These are phyloP conservation scores for Diprion similis DNA, from an alignment of 1,140 invertebrate genomes.

Conservation along the genomic window DNA sequence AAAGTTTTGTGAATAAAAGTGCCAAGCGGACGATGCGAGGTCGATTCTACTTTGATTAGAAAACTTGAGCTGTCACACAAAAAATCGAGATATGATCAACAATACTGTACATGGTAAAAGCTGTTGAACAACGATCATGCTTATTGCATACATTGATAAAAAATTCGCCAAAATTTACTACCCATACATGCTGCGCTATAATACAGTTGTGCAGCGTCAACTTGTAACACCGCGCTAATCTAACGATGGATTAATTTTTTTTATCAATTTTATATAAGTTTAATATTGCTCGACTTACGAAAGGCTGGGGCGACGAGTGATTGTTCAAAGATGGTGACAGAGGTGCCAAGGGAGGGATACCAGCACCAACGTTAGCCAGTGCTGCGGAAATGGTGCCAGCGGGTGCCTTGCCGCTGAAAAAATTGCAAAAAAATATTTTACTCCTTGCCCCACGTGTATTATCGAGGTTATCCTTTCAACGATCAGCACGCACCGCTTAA, in stretches of 20 bases:
- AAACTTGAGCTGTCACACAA: not conserved
- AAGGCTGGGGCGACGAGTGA: constrained; percentile 53
- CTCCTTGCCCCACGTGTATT: not conserved
- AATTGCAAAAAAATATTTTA: constrained; percentile 20
- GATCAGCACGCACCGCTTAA: not conserved
- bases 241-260: too few relatives aligned
- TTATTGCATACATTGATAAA: not conserved
- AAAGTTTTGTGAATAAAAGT: not conserved
- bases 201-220: too few relatives aligned
- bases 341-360: constrained; percentile 58
- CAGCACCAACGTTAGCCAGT: constrained; percentile 57
- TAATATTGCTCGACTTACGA: constrained; percentile 46
- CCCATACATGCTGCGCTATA: too few relatives aligned
- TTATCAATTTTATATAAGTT: not conserved
- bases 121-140: not conserved
- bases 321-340: constrained; percentile 61
- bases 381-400: constrained; percentile 72
- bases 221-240: too few relatives aligned
- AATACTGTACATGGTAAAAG: not conserved
- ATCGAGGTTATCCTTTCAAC: too few relatives aligned
- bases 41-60: not conserved
- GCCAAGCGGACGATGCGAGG: not conserved
- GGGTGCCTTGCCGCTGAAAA: constrained; percentile 68
- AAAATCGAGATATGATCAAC: not conserved
- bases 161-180: too few relatives aligned